A percentile compares a stretch with the other conserved stretches of the same genome.
phyloP scores from a whole-genome alignment of 2,888 invertebrate genomes.

The Helicoverpa assulta region DNA sequence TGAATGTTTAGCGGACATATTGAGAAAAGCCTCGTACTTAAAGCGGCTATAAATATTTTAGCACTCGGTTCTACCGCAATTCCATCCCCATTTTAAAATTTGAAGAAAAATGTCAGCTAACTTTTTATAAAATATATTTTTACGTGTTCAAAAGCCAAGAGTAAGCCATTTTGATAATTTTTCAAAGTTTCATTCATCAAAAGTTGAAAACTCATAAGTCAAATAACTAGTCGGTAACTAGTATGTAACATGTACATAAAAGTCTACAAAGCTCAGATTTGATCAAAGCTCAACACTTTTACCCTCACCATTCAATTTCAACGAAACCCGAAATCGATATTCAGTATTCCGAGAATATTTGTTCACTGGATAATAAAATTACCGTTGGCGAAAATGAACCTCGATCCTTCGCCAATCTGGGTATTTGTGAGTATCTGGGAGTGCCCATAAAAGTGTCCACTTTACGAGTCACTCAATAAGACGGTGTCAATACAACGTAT shows the following conservation, averaged over 20 bases:
- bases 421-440: conserved; percentile 57
- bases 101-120: too few relatives aligned
- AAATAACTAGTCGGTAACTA: neutral
- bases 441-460: conserved; percentile 62
- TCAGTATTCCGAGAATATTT: conserved; percentile 39
- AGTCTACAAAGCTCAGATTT: neutral
- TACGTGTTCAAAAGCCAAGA: too few relatives aligned
- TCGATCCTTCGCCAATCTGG: conserved; percentile 44
- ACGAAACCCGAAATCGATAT: conserved; percentile 33
- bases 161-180: too few relatives aligned
- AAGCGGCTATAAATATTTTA: neutral
- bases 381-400: conserved; percentile 54
- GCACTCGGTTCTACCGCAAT: too few relatives aligned
- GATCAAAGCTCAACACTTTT: neutral
- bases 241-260: neutral
- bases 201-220: too few relatives aligned
- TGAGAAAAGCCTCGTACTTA: conserved; percentile 1
- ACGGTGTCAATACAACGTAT: conserved; percentile 76
- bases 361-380: conserved; percentile 57
- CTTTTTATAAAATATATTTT: too few relatives aligned
- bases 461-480: conserved; percentile 72
- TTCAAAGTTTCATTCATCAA: too few relatives aligned
- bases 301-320: conserved; percentile 18
- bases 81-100: too few relatives aligned
- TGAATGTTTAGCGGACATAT: conserved; percentile 3